Base-by-base conservation (phyloP, 2,888 invertebrate genomes). In the Cephus runcator region DNA sequence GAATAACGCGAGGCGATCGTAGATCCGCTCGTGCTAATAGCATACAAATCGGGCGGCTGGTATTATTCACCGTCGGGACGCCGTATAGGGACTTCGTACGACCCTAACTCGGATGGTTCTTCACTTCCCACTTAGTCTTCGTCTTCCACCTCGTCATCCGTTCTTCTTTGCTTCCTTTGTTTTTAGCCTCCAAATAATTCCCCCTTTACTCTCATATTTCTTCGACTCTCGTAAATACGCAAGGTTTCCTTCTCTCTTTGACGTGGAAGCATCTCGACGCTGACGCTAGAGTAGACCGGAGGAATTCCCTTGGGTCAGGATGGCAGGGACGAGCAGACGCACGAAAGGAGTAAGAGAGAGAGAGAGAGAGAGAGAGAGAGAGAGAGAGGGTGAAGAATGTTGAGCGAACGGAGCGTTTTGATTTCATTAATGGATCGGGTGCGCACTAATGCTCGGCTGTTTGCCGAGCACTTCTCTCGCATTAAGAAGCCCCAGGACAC, bases 401-500 rank as follows among this genome's bases (percentile, higher is more conserved):
- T 56, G 71, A 71, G 34, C 30, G 71, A 34, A 31, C 33, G 33
- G 71, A 31, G 74, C 34, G 87, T 88, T 88, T 87, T 84, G 86
- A 88, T 88, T 88, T 88, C 87, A 89, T 89, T 88, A 88, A 88
- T 88, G 89, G 88, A 84, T 88, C 87, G 87, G 85, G 83, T 85
- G 85, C 84, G 84, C 84, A 85, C 88, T 88, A 87, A 86, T 88
- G 87, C 84, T 83, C 81, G 83, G 81, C 83, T 89, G 86, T 89
- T 89, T 89, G 84, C 87, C 81, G 82, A 89, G 86, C 89, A 88
- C 89, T 89, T 83, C 84, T 82, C 83, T 84, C 82, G 84, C 87
- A 86, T 87, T 87, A 86, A 87, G 85, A 87, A 79, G 82, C 75
- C 36, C 69, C 78, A 73, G 82, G 80, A 81, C 83, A 83, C 82